Percentiles rank a stretch among this genome's conserved stretches.
Conservation (phyloP, 53 echinoderm and acorn worm genomes). For the Stichopus horrens region DNA sequence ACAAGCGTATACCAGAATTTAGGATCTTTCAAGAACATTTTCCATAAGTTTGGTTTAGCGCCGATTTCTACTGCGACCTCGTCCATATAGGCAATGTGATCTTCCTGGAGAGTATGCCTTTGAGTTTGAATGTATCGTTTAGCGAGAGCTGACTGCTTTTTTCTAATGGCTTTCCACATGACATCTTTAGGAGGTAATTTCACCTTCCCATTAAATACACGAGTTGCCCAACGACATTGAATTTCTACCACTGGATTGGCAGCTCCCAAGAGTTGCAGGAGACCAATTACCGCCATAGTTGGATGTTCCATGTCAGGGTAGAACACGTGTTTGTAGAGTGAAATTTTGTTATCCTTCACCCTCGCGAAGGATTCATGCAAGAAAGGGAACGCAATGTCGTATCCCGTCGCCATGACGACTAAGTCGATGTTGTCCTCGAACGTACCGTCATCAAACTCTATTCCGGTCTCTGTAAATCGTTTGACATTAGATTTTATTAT, state of each 20-base stretch:
- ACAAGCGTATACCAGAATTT: constrained; percentile 52
- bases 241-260: constrained; percentile 58
- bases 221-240: constrained; percentile 80
- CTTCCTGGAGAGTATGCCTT: constrained; percentile 59
- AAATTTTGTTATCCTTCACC: constrained; percentile 52
- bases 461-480: constrained; percentile 57
- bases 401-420: constrained; percentile 77
- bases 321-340: constrained; percentile 64
- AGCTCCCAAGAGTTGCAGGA: constrained; percentile 54
- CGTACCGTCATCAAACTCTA: constrained; percentile 72
- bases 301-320: constrained; percentile 52
- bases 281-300: constrained; percentile 65
- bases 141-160: constrained; percentile 50
- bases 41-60: constrained; percentile 54
- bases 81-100: constrained; percentile 59
- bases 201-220: constrained; percentile 70
- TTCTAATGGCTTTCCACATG: constrained; percentile 57
- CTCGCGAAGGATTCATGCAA: constrained; percentile 52
- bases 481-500: constrained; percentile 51
- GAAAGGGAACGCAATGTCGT: constrained; percentile 62
- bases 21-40: constrained; percentile 65
- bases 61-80: constrained; percentile 64
- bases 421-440: constrained; percentile 68
- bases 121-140: constrained; percentile 38
- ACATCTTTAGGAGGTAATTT: constrained; percentile 51